phyloP scores from a whole-genome alignment of 2,113 vertebrate genomes.

The Caretta caretta region DNA sequence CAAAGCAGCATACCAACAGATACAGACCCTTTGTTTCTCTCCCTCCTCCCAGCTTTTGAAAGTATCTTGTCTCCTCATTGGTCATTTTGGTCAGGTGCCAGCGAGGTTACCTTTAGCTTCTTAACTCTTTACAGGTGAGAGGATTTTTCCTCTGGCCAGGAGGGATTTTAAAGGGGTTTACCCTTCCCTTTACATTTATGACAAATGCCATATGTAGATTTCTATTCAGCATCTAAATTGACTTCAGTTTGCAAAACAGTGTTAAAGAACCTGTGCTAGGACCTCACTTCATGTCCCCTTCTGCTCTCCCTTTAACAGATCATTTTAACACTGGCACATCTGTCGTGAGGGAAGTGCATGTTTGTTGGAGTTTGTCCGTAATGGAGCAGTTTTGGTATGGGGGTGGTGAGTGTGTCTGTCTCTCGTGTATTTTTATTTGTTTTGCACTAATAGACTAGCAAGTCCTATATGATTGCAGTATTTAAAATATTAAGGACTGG shows the following conservation, averaged over 20 bases:
- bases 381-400: background rate
- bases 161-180: no score
- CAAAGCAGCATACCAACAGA: no score
- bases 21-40: no score
- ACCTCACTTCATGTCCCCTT: background rate
- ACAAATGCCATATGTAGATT: background rate
- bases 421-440: background rate
- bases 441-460: background rate
- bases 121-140: no score
- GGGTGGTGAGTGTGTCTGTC: background rate
- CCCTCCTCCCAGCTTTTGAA: no score
- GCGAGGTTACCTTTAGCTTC: no score
- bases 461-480: background rate
- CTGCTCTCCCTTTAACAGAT: background rate
- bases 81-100: no score
- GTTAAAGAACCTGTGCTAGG: background rate
- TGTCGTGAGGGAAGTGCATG: background rate
- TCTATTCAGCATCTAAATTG: background rate
- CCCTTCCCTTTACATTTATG: no score
- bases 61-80: no score
- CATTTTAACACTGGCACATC: background rate
- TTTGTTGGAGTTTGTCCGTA: background rate
- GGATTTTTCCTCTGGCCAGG: no score
- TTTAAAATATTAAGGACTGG: background rate
- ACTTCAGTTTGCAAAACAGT: background rate